Base-by-base conservation (phyloP, 2,797 vertebrate genomes). In the Paedocypris micromegethes region DNA sequence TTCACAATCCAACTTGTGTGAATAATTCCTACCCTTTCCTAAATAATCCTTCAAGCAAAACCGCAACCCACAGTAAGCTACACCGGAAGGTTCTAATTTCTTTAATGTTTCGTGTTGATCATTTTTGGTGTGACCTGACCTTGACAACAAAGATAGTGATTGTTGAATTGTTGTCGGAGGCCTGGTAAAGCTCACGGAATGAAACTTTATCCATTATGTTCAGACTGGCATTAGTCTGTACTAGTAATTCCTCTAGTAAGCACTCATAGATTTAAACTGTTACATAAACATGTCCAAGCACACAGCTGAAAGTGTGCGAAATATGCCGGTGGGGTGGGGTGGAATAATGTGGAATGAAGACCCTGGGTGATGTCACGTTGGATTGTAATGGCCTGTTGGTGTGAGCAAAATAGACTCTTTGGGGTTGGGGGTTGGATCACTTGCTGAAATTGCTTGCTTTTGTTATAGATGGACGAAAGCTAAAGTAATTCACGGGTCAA, bases 401-500 rank as follows among this genome's bases (percentile, higher is more conserved):
- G 50, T 41, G 56, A 70, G 44, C 39, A 43, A 62, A 49, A 40
- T 56, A 48, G 39, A 9, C 23, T 54, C 43, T 62, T 39, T 9
- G 56, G 45, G 62, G 63, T 40, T 52, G 50, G 69, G 55, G 23
- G 23, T 23, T 23, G 23, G 23, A 23, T 23, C 66, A 61, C 58
- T 63, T 44, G 7, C 48, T 58, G 39, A 68, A 51, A 60, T 5
- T 53, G 61, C 70, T 56, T 55, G 7, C 9, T 48, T 60, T n/a
- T 43, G 58, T 64, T 61, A 55, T 48, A 47, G 40, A 58, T 64
- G 43, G 45, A 63, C 62, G 64, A 68, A 59, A 60, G 57, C 54
- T 38, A 50, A 49, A 73, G 68, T 66, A 66, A 71, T 64, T 42
- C 44, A 37, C 53, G 51, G 65, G 64, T 77, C 65, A 74, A 39